Evolutionary conservation across 2,888 invertebrate species (phyloP), one percentile per base, ranked within the genome.

Genomic region (Cosmia trapezina): DNA sequence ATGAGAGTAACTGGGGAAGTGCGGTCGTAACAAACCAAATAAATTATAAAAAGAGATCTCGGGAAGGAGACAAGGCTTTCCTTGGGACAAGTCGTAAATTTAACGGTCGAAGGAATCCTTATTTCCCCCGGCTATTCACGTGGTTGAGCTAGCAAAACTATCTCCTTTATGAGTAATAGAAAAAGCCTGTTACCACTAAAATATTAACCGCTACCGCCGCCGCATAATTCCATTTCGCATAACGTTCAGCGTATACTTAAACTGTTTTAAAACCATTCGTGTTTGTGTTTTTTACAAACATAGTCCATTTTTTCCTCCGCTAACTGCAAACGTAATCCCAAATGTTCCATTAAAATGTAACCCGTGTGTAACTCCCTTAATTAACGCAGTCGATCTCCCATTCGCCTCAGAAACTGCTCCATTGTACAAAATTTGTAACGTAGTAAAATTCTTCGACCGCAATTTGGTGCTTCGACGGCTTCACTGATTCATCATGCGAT

Each of bases 71-170:
- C 94, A 92, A 92, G 92, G 93, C 92, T 94, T 93, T 94, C 86
- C 91, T 89, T 88, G 93, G 93, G 94, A 95, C 95, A 94, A 92
- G 94, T 95, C 95, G 95, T 96, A 96, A 96, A 96, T 96, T 96
- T 95, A 94, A 95, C 95, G 95, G 94, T 91, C 93, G 94, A 94
- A 93, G 91, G 91, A 93, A 90, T 93, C 93, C 94, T 94, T 94
- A 95, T 94, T 95, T 95, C 93, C 94, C 93, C 88, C 88, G 92
- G 88, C 92, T 92, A 92, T 93, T 92, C 93, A 91, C 91, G 92
- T 92, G 93, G 93, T 93, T 92, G 91, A 92, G 89, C 90, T 89
- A 88, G 91, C 91, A 90, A 92, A 93, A 95, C 94, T 93, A 93
- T 92, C 88, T 85, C 83, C 89, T 93, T 94, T 94, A 94, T 92